Percentiles rank a stretch among this genome's conserved stretches.
These are phyloP conservation scores for Schmidtea mediterranea DNA, from an alignment of 1,140 invertebrate species.

Conservation along the genomic window DNA sequence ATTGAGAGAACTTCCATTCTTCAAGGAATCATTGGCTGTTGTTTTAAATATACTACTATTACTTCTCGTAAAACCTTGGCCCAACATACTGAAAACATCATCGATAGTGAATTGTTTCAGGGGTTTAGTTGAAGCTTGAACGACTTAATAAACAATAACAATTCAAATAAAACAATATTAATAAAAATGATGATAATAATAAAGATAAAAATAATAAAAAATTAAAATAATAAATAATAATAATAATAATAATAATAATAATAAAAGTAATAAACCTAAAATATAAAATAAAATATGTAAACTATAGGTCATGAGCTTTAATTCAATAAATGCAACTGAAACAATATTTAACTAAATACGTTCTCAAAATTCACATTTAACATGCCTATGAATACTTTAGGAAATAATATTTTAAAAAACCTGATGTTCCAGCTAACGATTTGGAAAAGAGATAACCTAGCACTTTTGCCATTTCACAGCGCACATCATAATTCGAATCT, in stretches of 20 bases:
- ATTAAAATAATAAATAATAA: too few relatives aligned
- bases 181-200: too few relatives aligned
- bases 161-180: too few relatives aligned
- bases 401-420: constrained; percentile 7
- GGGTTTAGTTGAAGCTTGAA: constrained; percentile 8
- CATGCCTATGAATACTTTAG: background rate
- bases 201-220: too few relatives aligned
- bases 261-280: too few relatives aligned
- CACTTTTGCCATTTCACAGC: constrained; percentile 63
- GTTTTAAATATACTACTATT: constrained; percentile 74
- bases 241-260: too few relatives aligned
- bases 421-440: constrained; percentile 36
- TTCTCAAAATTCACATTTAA: too few relatives aligned
- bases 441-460: constrained; percentile 55
- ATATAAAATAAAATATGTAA: too few relatives aligned
- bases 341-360: too few relatives aligned
- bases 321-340: too few relatives aligned
- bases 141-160: too few relatives aligned
- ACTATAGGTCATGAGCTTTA: too few relatives aligned
- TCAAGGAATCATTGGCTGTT: constrained; percentile 64
- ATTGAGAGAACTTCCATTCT: constrained; percentile 64
- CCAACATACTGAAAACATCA: constrained; percentile 61
- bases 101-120: constrained; percentile 45
- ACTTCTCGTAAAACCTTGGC: constrained; percentile 73
- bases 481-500: constrained; percentile 70